Conservation (phyloP, 2,113 vertebrate genomes). For the Eidolon helvum region DNA sequence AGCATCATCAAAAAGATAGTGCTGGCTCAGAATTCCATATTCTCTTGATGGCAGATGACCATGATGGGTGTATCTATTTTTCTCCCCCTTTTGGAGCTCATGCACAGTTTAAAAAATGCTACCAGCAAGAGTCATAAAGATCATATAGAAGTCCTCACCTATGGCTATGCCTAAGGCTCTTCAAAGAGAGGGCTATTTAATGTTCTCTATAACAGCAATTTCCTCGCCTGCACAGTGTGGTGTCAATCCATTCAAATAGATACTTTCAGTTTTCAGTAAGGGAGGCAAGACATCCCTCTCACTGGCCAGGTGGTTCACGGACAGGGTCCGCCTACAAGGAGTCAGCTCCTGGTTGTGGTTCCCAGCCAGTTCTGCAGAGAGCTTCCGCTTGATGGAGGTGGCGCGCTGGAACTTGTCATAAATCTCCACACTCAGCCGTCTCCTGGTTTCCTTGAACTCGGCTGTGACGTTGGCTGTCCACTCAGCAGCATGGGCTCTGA, state of each 20-base stretch:
- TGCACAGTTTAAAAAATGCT: conserved; percentile 85
- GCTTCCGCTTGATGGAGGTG: conserved; percentile 97
- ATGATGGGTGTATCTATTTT: conserved; percentile 8
- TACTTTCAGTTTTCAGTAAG: conserved; percentile 92
- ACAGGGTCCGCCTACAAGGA: conserved; percentile 94
- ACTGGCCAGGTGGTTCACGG: conserved; percentile 91
- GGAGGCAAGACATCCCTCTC: conserved; percentile 87
- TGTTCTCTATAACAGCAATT: conserved; percentile 92
- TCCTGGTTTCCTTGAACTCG: conserved; percentile 97
- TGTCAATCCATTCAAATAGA: conserved; percentile 97
- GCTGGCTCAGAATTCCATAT: conserved; percentile 75
- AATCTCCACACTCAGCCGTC: conserved; percentile 97
- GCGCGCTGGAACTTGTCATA: conserved; percentile 98
- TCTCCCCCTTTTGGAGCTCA: conserved; percentile 82
- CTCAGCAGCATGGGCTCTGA: conserved; percentile 96
- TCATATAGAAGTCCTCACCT: conserved; percentile 77
- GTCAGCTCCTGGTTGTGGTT: conserved; percentile 94
- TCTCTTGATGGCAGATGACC: conserved; percentile 67
- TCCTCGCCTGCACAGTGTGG: conserved; percentile 93
- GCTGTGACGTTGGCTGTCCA: conserved; percentile 99
- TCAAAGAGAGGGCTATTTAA: conserved; percentile 86
- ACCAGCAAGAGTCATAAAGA: conserved; percentile 80
- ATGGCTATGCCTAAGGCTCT: conserved; percentile 77
- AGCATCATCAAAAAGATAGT: conserved; percentile 79
- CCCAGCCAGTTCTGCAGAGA: conserved; percentile 94